These are phyloP conservation scores for Simalia tracyae DNA, from an alignment of 2,797 vertebrate genomes.

Conservation along the genomic window DNA sequence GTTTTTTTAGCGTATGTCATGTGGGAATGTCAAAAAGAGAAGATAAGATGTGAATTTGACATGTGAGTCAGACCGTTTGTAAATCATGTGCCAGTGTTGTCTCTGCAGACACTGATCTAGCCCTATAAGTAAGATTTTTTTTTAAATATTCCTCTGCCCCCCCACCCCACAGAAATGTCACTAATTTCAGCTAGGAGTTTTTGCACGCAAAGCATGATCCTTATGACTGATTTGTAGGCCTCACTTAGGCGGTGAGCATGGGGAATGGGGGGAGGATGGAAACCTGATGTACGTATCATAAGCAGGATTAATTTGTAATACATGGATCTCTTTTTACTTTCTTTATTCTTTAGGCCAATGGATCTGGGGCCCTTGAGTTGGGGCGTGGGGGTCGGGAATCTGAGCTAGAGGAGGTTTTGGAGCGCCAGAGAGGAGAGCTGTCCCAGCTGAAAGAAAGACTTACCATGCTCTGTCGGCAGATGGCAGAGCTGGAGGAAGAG, in stretches of 20 bases:
- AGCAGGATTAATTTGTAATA: background rate
- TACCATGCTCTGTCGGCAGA: slow-evolving; percentile 88
- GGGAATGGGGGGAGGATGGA: no score
- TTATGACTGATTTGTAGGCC: background rate
- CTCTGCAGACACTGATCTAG: background rate
- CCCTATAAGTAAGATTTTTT: background rate
- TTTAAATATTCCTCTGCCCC: background rate
- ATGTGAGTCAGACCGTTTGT: background rate
- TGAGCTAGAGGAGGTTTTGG: slow-evolving; percentile 80
- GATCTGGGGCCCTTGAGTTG: slow-evolving; percentile 76
- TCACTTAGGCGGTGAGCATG: background rate
- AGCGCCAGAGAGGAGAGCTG: slow-evolving; percentile 85
- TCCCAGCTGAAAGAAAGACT: slow-evolving; percentile 88
- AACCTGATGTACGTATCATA: background rate
- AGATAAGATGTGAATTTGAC: background rate
- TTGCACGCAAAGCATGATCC: background rate
- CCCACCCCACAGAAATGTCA: background rate
- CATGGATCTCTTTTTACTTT: background rate
- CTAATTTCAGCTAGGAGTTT: background rate
- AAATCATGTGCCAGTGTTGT: background rate
- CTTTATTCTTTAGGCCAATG: slow-evolving; percentile 50
- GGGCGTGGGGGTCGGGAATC: slow-evolving; percentile 68
- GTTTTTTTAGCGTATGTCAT: background rate
- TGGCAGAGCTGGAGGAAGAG: slow-evolving; percentile 91
- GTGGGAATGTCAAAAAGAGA: background rate